phyloP scores from a whole-genome alignment of 1,140 invertebrate species.

The fruit fly (Drosophila melanogaster) region Release_6_plus_ISO1_MT NT_033777.3:7314001-7314500 shows the following conservation, averaged over 20 bases:
- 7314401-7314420: conserved; percentile 68
- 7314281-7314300: conserved; percentile 63
- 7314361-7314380: conserved; percentile 30
- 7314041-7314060: no score
- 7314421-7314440: conserved; percentile 35
- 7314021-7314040: no score
- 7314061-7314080: no score
- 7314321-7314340: conserved; percentile 60
- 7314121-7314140: no score
- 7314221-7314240: background rate
- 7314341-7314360: conserved; percentile 67
- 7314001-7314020: no score
- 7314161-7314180: no score
- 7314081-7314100: no score
- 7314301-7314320: conserved; percentile 56
- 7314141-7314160: no score
- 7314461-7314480: conserved; percentile 41
- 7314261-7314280: conserved; percentile 41
- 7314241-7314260: background rate
- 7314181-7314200: background rate
- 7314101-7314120: no score
- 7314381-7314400: conserved; percentile 72
- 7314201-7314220: no score
- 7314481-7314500: conserved; percentile 50
- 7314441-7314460: conserved; percentile 25